Evolutionary conservation across 2,113 vertebrate genomes (phyloP), one percentile per base, ranked within the genome.

Genomic region (Tyrannus savana): DNA sequence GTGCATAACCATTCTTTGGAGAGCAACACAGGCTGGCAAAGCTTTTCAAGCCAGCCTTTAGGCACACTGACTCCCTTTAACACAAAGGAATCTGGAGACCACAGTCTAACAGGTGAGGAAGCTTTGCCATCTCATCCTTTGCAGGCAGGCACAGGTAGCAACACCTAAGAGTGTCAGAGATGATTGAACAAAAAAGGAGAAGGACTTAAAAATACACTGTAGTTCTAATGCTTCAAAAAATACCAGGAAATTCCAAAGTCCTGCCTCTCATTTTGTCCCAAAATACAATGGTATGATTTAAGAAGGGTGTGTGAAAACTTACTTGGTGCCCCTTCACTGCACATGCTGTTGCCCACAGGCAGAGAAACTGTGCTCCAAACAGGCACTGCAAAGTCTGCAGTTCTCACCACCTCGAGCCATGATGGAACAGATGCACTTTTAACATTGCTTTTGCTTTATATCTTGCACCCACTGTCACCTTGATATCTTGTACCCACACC

Each of bases 241-340:
- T 50, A 63, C 17, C 95, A 95, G 91, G 89, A 95, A 95, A 93
- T 90, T 74, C n/a, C n/a, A 2, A 76, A 82, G 66, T 84, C 76
- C 79, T 88, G 82, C 60, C 89, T 84, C 68, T 66, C 85, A 78
- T 60, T 95, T 95, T 88, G 89, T 90, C 75, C 89, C 56, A 49
- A 93, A 90, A 80, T 50, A 95, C 83, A 92, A 90, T 10, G 30
- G 73, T 35, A 72, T 80, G 58, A 91, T 50, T 83, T 63, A 75
- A 90, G 76, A 91, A 60, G 89, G 84, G 73, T 19, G 67, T 62
- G 56, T 64, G 52, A 68, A 44, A 85, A 88, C 56, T 37, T 67
- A 49, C 14, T 77, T 73, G 44, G 84, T 72, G 60, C 56, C 68
- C 56, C 33, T 42, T 39, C 71, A 83, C 55, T 74, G 50, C 0